Conservation (phyloP, 2,113 vertebrate genomes). For the Oncorhynchus nerka region DNA sequence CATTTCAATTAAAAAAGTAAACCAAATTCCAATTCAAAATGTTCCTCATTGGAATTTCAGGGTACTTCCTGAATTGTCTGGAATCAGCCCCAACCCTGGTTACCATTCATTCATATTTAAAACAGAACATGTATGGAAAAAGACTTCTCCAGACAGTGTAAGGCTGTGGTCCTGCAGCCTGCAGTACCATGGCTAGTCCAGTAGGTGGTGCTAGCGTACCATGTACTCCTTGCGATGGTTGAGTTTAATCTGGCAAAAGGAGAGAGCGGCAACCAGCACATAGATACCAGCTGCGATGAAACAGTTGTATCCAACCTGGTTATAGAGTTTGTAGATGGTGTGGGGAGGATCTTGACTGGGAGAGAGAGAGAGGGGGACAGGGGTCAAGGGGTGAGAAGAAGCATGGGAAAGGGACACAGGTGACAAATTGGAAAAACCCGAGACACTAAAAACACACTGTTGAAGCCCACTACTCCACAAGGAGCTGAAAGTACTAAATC, state of each 20-base stretch:
- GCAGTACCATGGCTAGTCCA: conserved; percentile 2
- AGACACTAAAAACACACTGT: no score
- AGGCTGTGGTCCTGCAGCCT: no score
- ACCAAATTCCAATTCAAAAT: no score
- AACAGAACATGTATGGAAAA: not conserved
- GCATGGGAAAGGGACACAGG: no score
- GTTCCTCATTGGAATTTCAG: no score
- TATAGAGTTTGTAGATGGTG: conserved; percentile 70
- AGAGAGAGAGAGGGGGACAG: not conserved
- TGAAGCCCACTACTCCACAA: no score
- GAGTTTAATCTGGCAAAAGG: conserved; percentile 82
- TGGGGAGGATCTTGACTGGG: conserved; percentile 55
- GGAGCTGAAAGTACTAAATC: no score
- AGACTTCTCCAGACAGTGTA: not conserved
- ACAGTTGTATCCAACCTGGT: conserved; percentile 85
- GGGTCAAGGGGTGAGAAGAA: not conserved
- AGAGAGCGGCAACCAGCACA: conserved; percentile 74
- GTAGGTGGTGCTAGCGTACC: conserved; percentile 71
- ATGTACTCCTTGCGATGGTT: conserved; percentile 84
- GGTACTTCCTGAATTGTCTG: no score
- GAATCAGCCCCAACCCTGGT: no score
- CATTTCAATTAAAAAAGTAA: no score
- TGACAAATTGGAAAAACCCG: no score
- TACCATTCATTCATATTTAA: no score
- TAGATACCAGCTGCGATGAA: conserved; percentile 85